Conservation (phyloP, 2,797 vertebrate species). For the Tauraco hartlaubi region DNA sequence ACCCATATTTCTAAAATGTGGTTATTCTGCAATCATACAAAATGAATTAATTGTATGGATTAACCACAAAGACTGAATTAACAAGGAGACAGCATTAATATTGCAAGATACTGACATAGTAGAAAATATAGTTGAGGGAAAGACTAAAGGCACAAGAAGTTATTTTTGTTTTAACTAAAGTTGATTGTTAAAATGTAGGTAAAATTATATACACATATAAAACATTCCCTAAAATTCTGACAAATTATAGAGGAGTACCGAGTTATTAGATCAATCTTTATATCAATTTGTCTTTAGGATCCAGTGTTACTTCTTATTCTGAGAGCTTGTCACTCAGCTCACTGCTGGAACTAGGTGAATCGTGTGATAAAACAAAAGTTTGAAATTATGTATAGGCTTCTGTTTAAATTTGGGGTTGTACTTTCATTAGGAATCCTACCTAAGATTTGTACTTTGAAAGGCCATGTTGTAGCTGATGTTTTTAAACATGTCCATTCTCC, state of each 20-base stretch:
- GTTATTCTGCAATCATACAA: not conserved
- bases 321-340: not conserved
- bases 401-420: not conserved
- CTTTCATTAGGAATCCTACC: not conserved
- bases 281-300: not conserved
- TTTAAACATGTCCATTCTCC: not conserved
- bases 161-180: not conserved
- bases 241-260: not conserved
- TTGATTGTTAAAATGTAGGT: not conserved
- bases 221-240: not conserved
- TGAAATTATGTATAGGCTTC: not conserved
- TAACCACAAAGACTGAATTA: not conserved
- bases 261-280: not conserved
- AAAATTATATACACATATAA: not conserved
- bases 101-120: not conserved
- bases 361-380: constrained; percentile 9
- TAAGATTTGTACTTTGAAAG: not conserved
- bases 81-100: not conserved
- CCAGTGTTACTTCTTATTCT: not conserved
- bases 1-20: not conserved
- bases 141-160: not conserved
- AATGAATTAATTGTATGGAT: not conserved
- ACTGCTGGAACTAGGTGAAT: not conserved
- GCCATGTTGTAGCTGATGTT: not conserved
- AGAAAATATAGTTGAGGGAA: not conserved